Evolutionary conservation across 2,888 invertebrate genomes (phyloP), one percentile per base, ranked within the genome.

Genomic region (Trichogramma evanescens): DNA sequence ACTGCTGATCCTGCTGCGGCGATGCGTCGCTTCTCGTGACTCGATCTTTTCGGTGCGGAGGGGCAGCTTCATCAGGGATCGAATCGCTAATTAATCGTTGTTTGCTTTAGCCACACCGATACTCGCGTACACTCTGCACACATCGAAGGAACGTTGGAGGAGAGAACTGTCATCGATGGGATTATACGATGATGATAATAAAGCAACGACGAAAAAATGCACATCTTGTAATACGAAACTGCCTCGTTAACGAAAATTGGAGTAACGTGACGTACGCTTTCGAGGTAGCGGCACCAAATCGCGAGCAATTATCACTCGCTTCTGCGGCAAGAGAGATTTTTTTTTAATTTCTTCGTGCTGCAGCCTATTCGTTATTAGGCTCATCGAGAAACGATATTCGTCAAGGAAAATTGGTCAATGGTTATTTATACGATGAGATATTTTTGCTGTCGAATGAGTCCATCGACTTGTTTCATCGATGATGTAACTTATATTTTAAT

Each of bases 61-160:
- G 65, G 63, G 64, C 68, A 64, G 61, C 61, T 61, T 26, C 26
- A 26, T 26, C 26, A 26, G 26, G 26, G 26, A 26, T 26, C 26
- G 26, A 58, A 61, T 63, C 61, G 67, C 64, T 72, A 72, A 74
- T 74, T 73, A 72, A 73, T 72, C 69, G 67, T 62, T 68, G 69
- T 69, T 72, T 72, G 69, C 69, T 68, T 66, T 66, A 64, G 58
- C 59, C 55, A 52, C 52, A 39, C 9, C 9, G 40, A 5, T 7
- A 26, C 9, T 41, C 8, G 58, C 62, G 58, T 64, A 64, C 50
- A 60, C 57, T 55, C 63, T 44, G 42, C 26, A 10, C 26, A 26
- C 26, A 26, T 26, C 26, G 26, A 26, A 26, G 26, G 26, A 26
- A 26, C 26, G 3, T 26, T 26, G 26, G 26, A 26, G 26, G 26